These are phyloP conservation scores for Pseudomyrmex flavicornis DNA, from an alignment of 1,140 invertebrate genomes.

Conservation along the genomic window DNA sequence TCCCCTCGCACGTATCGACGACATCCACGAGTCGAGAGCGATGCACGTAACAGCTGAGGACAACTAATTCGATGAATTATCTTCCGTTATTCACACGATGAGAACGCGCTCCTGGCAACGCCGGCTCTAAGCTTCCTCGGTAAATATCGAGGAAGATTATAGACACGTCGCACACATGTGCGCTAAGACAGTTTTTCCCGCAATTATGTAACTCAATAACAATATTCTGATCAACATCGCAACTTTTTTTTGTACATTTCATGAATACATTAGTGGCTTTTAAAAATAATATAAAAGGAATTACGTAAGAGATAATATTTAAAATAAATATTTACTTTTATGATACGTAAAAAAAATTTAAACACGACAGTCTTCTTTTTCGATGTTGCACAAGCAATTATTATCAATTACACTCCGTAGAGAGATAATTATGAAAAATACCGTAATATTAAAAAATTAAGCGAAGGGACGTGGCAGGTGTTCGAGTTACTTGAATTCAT, in stretches of 20 bases:
- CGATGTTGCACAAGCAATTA: not conserved
- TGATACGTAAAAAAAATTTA: conserved; percentile 3
- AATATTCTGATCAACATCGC: not conserved
- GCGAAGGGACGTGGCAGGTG: not conserved
- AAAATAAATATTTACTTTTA: conserved; percentile 21
- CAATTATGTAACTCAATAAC: not conserved
- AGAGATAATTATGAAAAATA: not conserved
- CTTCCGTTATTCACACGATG: conserved; percentile 1
- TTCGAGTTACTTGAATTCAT: conserved; percentile 10
- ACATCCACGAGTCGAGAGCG: conserved; percentile 8
- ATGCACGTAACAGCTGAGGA: conserved; percentile 23
- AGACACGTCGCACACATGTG: not conserved
- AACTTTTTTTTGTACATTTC: not conserved
- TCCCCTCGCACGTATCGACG: conserved; percentile 38
- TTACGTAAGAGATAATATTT: not conserved
- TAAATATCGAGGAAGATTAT: conserved; percentile 3
- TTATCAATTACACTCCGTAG: conserved; percentile 14
- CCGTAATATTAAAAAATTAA: conserved; percentile 10
- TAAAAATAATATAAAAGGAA: not conserved
- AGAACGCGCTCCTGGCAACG: not conserved
- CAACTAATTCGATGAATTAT: conserved; percentile 27
- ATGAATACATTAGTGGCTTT: not conserved
- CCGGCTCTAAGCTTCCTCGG: not conserved
- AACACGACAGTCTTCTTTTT: not conserved
- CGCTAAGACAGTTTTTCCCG: not conserved